Conservation (phyloP, 1,140 invertebrate genomes). For the Caenorhabditis briggsae region DNA sequence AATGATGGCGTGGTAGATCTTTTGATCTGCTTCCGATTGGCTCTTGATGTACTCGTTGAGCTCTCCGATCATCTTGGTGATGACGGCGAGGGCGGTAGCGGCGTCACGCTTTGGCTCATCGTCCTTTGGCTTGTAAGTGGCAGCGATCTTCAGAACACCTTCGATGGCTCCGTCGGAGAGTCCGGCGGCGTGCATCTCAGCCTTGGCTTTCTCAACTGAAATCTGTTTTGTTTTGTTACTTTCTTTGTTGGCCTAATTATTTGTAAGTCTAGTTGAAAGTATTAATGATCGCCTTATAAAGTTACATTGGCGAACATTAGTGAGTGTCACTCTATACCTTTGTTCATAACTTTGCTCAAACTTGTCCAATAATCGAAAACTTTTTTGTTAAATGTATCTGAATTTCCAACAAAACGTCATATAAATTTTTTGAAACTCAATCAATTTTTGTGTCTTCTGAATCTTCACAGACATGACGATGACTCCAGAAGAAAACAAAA, state of each 20-base stretch:
- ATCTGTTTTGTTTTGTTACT: neutral
- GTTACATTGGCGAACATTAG: no score
- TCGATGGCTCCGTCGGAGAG: conserved; percentile 19
- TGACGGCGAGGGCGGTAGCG: conserved; percentile 9
- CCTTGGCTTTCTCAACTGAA: conserved; percentile 44
- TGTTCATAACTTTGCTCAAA: no score
- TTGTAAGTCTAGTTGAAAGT: no score
- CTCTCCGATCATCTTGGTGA: conserved; percentile 32
- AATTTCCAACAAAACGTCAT: no score
- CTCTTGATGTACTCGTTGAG: conserved; percentile 41
- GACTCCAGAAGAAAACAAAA: no score
- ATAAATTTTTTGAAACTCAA: no score
- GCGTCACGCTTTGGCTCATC: conserved; percentile 32
- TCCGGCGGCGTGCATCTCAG: conserved; percentile 14
- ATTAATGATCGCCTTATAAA: no score
- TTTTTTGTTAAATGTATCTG: no score
- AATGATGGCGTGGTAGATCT: conserved; percentile 24
- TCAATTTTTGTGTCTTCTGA: no score
- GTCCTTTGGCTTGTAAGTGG: conserved; percentile 31
- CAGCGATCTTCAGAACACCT: conserved; percentile 20
- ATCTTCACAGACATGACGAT: no score
- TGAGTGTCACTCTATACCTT: no score
- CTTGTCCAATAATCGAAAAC: no score
- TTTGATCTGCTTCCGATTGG: conserved; percentile 31
- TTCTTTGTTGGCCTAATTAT: neutral